phyloP scores from a whole-genome alignment of 2,888 invertebrate species.

The Scelioninae gen. 1 region DNA sequence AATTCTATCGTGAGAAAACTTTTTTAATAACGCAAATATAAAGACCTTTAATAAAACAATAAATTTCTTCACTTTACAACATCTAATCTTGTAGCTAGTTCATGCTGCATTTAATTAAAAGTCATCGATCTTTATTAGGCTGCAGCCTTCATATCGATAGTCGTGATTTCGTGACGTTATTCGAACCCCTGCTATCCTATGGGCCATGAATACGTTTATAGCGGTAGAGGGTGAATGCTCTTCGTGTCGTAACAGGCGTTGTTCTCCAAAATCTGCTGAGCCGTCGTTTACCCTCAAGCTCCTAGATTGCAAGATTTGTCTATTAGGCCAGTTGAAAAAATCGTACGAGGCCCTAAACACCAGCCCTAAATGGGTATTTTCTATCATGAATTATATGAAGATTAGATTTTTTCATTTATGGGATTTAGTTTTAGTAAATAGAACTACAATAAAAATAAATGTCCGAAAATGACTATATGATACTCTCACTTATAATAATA shows the following conservation, averaged over 20 bases:
- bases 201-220: constrained; percentile 81
- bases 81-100: constrained; percentile 35
- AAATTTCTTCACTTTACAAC: constrained; percentile 42
- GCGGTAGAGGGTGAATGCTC: constrained; percentile 64
- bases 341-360: constrained; percentile 31
- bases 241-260: constrained; percentile 49
- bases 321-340: constrained; percentile 53
- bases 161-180: constrained; percentile 81
- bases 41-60: constrained; percentile 15
- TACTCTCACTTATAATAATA: too few relatives aligned
- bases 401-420: constrained; percentile 21
- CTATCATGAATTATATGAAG: constrained; percentile 15
- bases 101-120: constrained; percentile 80
- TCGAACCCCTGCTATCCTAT: constrained; percentile 72
- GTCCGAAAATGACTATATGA: too few relatives aligned
- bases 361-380: constrained; percentile 22
- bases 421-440: too few relatives aligned
- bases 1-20: neutral
- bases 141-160: constrained; percentile 81
- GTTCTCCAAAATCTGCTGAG: constrained; percentile 71
- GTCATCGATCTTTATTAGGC: constrained; percentile 83
- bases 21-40: neutral
- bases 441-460: too few relatives aligned
- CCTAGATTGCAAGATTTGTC: constrained; percentile 61
- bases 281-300: constrained; percentile 60